Evolutionary conservation across 2,888 invertebrate genomes (phyloP).

Genomic region (Euzophera pinguis): DNA sequence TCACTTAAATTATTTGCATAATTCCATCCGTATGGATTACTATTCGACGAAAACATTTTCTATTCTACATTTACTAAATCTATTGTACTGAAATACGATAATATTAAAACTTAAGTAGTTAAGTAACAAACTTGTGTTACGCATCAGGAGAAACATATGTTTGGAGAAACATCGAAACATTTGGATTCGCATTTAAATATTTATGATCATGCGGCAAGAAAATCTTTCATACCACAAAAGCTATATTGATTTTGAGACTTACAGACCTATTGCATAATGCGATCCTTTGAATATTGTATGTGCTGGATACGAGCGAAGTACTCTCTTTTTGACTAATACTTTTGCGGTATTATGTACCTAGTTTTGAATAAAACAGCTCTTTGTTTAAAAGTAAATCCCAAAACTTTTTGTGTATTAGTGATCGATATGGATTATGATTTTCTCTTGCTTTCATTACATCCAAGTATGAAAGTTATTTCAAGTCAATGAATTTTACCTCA

Average conservation of each 20-base stretch:
- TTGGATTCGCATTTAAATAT: slow-evolving; percentile 61
- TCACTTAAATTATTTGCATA: too few species aligned
- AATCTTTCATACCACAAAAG: slow-evolving; percentile 60
- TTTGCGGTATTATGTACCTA: background rate
- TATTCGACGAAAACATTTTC: background rate
- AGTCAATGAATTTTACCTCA: too few species aligned
- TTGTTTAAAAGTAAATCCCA: too few species aligned
- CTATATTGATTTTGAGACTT: slow-evolving; percentile 71
- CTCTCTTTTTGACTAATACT: background rate
- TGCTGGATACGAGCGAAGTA: slow-evolving; percentile 25
- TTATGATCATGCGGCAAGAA: slow-evolving; percentile 58
- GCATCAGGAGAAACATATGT: slow-evolving; percentile 19
- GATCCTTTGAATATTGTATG: slow-evolving; percentile 66
- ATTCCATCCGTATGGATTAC: slow-evolving; percentile 1
- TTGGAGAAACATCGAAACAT: slow-evolving; percentile 29
- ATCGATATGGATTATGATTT: too few species aligned
- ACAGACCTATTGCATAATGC: slow-evolving; percentile 63
- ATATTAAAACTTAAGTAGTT: slow-evolving; percentile 28
- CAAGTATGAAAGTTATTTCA: too few species aligned
- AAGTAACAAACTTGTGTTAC: too few species aligned
- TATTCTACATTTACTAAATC: slow-evolving; percentile 3
- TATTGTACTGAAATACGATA: slow-evolving; percentile 24
- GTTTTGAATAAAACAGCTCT: background rate
- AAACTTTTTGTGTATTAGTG: too few species aligned
- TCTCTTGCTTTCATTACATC: too few species aligned